phyloP scores from a whole-genome alignment of 2,797 vertebrate species.

The Oceanodroma leucorhoa region DNA sequence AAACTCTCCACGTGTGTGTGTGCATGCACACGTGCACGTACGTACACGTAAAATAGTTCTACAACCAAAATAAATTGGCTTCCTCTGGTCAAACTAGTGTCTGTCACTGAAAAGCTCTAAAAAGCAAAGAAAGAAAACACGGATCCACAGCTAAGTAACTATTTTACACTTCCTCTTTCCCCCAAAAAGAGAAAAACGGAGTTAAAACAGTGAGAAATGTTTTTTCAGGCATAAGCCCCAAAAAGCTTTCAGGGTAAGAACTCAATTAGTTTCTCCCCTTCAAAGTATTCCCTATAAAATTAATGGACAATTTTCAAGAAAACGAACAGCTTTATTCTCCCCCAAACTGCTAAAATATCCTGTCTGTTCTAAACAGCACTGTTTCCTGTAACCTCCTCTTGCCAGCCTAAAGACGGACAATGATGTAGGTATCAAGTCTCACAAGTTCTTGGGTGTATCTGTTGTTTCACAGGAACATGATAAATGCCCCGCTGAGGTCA shows the following conservation, averaged over 20 bases:
- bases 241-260: not conserved
- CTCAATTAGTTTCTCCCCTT: not conserved
- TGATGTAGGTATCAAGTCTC: not conserved
- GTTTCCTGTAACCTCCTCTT: not conserved
- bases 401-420: not conserved
- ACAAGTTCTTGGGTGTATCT: not conserved
- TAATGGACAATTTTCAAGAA: not conserved
- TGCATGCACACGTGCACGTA: accelerated
- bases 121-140: not conserved
- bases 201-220: not conserved
- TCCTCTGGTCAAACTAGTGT: not conserved
- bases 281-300: not conserved
- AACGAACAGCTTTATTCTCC: not conserved
- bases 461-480: accelerated
- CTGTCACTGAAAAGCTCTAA: not conserved
- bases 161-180: not conserved
- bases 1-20: not conserved
- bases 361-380: not conserved
- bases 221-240: not conserved
- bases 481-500: not conserved
- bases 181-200: not conserved
- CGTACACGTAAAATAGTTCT: accelerated
- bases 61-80: not conserved
- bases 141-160: not conserved
- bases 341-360: not conserved